phyloP scores from a whole-genome alignment of 2,797 vertebrate genomes.

The Oreochromis mossambicus region DNA sequence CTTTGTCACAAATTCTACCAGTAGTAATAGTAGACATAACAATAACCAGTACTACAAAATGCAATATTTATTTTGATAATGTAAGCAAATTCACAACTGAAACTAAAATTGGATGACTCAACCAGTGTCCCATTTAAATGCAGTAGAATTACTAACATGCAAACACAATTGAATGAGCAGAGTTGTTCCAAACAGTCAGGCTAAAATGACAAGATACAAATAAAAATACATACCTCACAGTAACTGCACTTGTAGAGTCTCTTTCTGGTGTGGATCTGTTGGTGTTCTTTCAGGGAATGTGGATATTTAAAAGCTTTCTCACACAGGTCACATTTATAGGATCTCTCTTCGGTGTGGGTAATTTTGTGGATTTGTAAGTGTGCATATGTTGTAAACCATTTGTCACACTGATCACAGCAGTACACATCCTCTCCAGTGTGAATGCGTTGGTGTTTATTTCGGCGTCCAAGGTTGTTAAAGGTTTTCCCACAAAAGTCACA shows the following conservation, averaged over 20 bases:
- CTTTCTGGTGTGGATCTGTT: neutral
- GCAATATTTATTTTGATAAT: neutral
- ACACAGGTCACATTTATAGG: neutral
- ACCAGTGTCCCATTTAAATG: neutral
- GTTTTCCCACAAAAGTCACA: neutral
- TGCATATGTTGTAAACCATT: neutral
- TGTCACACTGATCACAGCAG: neutral
- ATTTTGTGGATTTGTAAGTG: neutral
- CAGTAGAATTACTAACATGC: neutral
- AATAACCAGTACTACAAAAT: fast-evolving
- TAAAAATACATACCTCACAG: neutral
- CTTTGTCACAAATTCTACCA: neutral
- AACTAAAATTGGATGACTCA: fast-evolving
- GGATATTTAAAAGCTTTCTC: neutral
- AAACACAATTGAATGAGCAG: fast-evolving
- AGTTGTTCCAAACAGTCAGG: neutral
- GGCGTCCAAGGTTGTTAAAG: neutral
- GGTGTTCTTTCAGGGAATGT: neutral
- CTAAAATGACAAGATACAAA: neutral
- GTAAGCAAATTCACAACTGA: no score
- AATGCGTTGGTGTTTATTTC: neutral
- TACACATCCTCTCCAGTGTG: neutral
- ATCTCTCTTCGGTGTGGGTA: neutral
- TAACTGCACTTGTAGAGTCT: neutral
- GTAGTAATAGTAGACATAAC: neutral